phyloP scores from a whole-genome alignment of 1,140 invertebrate species.

The Drosophila malerkotliana region DNA sequence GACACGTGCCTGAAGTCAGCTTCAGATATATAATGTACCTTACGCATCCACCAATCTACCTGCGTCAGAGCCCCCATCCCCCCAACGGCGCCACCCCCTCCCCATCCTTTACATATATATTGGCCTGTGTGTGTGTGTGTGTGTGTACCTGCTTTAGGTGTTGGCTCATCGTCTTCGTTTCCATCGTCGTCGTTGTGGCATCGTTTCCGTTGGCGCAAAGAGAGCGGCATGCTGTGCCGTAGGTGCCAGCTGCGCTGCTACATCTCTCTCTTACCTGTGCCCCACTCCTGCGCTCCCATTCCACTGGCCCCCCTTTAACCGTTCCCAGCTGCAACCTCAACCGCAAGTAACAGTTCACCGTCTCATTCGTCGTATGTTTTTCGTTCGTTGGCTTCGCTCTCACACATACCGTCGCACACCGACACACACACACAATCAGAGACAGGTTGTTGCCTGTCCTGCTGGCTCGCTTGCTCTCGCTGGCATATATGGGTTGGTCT shows the following conservation, averaged over 20 bases:
- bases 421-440: conserved; percentile 43
- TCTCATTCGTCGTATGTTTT: conserved; percentile 77
- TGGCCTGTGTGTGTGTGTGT: conserved; percentile 31
- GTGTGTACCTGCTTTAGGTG: conserved; percentile 76
- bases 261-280: conserved; percentile 37
- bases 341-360: conserved; percentile 74
- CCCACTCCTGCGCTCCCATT: conserved; percentile 3
- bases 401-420: conserved; percentile 21
- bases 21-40: conserved; percentile 73
- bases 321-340: conserved; percentile 45
- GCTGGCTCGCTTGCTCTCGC: conserved; percentile 60
- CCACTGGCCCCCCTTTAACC: neutral
- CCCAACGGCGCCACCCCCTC: conserved; percentile 22
- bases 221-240: conserved; percentile 47
- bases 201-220: conserved; percentile 33
- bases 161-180: conserved; percentile 65
- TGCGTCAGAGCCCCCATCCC: conserved; percentile 65
- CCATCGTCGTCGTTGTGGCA: conserved; percentile 41
- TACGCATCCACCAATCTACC: conserved; percentile 84
- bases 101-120: conserved; percentile 37
- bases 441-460: conserved; percentile 72
- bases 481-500: conserved; percentile 46
- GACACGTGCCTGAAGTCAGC: conserved; percentile 64
- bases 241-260: conserved; percentile 54
- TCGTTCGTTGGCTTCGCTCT: conserved; percentile 75